Base-by-base conservation (phyloP, 2,113 vertebrate species). In the Tragelaphus imberbis region DNA sequence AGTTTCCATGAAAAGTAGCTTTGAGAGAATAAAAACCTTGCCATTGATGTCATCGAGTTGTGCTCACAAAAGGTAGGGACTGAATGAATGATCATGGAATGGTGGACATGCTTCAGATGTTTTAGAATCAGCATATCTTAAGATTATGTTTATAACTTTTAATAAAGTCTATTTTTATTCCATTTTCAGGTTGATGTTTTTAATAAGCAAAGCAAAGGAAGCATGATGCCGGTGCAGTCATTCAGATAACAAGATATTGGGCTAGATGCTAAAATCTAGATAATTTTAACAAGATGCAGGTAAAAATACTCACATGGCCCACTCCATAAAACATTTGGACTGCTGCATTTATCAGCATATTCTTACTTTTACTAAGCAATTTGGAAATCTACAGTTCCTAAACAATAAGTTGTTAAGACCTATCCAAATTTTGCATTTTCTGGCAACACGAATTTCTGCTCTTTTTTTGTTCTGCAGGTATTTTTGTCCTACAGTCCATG, bases 161-260 rank as follows among this genome's bases (percentile, higher is more conserved):
- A 89, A 91, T 86, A 49, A 93, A 91, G 11, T 23, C 53, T 81
- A 25, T 85, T 98, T 97, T 87, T 85, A 94, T 86, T 88, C 63
- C n/a, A 59, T 87, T 92, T 93, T 65, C 90, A 93, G 56, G 8
- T 49, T 80, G 3, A 88, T 89, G 0, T 81, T 58, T 93, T 95
- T 33, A 93, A 71, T 84, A 95, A 91, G 87, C 5, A 95, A 71
- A 63, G 11, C 77, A 95, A 91, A 91, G 40, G 19, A 97, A 95
- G 51, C 53, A 82, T n/a, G 6, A 63, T 92, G 4, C 15, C 81
- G 30, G 25, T 59, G 3, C 3, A 86, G 17, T 63, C 63, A 84
- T 19, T 88, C 65, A 91, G 30, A 44, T 90, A 94, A 93, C 19
- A 82, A 96, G 53, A 55, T 82, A 84, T 75, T 87, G 10, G 23